A percentile compares a stretch with the other conserved stretches of the same genome.
phyloP scores from a whole-genome alignment of 2,113 vertebrate species.

The Gymnocephalus cernua region DNA sequence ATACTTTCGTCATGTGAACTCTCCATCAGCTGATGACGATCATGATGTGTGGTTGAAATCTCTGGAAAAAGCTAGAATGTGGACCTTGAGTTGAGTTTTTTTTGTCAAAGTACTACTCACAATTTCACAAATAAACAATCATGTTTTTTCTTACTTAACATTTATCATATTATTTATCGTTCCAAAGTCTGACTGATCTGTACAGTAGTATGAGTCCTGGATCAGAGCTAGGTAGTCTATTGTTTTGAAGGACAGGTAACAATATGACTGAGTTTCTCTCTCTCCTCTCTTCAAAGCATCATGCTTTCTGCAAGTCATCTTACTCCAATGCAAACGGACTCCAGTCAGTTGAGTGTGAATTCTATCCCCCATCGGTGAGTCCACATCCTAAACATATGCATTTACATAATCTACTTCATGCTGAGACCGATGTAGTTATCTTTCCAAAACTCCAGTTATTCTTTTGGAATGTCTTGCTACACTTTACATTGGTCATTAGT shows the following conservation, averaged over 20 bases:
- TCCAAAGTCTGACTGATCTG: too few species aligned
- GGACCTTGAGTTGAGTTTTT: too few species aligned
- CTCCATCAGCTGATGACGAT: too few species aligned
- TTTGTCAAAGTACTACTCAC: too few species aligned
- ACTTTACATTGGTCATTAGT: neutral
- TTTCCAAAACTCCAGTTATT: too few species aligned
- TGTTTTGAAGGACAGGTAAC: neutral
- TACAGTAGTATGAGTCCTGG: too few species aligned
- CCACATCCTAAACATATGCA: neutral
- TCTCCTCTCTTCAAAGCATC: constrained; percentile 10
- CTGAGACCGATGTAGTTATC: neutral
- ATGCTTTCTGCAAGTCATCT: constrained; percentile 16
- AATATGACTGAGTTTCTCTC: neutral
- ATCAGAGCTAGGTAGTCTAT: neutral
- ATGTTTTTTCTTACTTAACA: too few species aligned
- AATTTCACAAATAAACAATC: too few species aligned
- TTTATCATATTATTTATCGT: too few species aligned
- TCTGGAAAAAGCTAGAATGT: too few species aligned
- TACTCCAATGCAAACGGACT: rapidly evolving
- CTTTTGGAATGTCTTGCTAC: neutral
- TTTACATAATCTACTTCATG: neutral
- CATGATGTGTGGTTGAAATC: too few species aligned
- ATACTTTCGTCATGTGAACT: too few species aligned
- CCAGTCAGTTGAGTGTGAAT: neutral
- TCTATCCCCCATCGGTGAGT: constrained; percentile 30